Base-by-base conservation (phyloP, 2,113 vertebrate species). In the Osmerus eperlanus region DNA sequence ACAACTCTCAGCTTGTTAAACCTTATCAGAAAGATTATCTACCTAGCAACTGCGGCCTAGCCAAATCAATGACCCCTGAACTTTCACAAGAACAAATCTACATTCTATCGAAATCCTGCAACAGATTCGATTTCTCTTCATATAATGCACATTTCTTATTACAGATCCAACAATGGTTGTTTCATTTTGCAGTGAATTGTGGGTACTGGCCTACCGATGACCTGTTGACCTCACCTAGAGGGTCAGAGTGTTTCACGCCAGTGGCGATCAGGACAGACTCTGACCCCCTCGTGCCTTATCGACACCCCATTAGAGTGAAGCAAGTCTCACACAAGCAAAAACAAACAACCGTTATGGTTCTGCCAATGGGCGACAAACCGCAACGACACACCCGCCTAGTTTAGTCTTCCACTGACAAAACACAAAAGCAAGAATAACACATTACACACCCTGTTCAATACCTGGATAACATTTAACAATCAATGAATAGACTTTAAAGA, bases 241-340 rank as follows among this genome's bases (percentile, higher is more conserved):
- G 67, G 76, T 78, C 71, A 74, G 66, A 73, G 28, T 32, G 13
- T 14, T 73, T 61, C 66, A 70, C 53, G 64, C 60, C 66, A 70
- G 23, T n/a, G 70, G 64, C 32, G 8, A 67, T 59, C 36, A 56
- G 72, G 69, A 70, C 62, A 70, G 61, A 65, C 72, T 23, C 41
- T 16, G 64, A 47, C 41, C 55, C 55, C 55, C 15, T 4, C 11
- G 55, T 16, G 55, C 4, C 55, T 41, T 65, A 47, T 65, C 21
- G 36, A 14, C 32, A 51, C 23, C 64, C n/a, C 36, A 18, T 65
- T 21, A 47, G 36, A n/a, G 36, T 18, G 18, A 21, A 47, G 64
- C 64, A 51, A 21, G 8, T n/a, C 4, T 18, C 62, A 29, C 62
- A 64, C 25, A 36, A 14, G 32, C 32, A 36, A 8, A 65, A 29